These are phyloP conservation scores for Acrocephalus scirpaceus DNA, from an alignment of 2,797 vertebrate genomes.

Conservation along the genomic window DNA sequence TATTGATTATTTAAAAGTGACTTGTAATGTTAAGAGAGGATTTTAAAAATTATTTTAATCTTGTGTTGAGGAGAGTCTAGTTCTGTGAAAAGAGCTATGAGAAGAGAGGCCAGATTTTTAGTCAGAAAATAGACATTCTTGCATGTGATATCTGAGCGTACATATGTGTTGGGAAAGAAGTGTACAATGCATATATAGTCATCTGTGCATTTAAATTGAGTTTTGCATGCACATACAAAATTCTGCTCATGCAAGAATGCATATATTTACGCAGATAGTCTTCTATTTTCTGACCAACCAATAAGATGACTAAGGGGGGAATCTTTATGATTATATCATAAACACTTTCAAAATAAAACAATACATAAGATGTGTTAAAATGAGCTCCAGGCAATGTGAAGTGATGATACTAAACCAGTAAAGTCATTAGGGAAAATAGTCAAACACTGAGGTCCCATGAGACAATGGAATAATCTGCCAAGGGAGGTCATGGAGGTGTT, in stretches of 20 bases:
- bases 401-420: not conserved
- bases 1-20: not conserved
- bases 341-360: not conserved
- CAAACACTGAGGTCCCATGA: slow-evolving; percentile 58
- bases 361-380: not conserved
- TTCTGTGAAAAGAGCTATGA: not conserved
- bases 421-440: not conserved
- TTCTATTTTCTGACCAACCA: slow-evolving; percentile 48
- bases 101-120: slow-evolving; percentile 14
- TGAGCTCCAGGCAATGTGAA: not conserved
- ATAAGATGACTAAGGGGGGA: slow-evolving; percentile 61
- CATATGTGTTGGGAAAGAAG: not conserved
- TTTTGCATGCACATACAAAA: slow-evolving; percentile 28
- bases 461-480: slow-evolving; percentile 58
- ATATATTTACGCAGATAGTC: not conserved
- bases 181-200: not conserved
- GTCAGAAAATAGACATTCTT: slow-evolving; percentile 61
- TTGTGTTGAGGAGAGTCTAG: not conserved
- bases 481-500: slow-evolving; percentile 5
- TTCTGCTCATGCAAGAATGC: slow-evolving; percentile 35
- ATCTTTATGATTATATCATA: not conserved
- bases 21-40: not conserved
- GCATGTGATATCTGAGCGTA: not conserved
- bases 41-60: not conserved
- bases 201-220: slow-evolving; percentile 1